phyloP scores from a whole-genome alignment of 2,797 vertebrate species.

The Acipenser transmontanus region DNA sequence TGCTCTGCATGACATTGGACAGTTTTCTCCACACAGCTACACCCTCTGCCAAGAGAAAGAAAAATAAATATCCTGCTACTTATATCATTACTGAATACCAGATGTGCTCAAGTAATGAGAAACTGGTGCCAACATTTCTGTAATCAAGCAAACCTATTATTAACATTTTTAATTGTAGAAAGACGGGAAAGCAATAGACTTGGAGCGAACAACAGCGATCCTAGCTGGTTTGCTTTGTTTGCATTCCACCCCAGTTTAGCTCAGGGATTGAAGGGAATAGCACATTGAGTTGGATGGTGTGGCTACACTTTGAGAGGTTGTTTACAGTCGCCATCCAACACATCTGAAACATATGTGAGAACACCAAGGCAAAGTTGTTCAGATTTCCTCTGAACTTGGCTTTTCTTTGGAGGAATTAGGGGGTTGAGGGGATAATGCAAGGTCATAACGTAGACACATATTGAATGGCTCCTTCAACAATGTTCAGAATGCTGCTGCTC shows the following conservation, averaged over 20 bases:
- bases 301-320: no score
- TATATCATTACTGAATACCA: slow-evolving; percentile 80
- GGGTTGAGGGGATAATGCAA: no score
- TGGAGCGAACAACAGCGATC: slow-evolving; percentile 53
- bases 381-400: no score
- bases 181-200: slow-evolving; percentile 29
- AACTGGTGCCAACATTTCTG: slow-evolving; percentile 61
- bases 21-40: slow-evolving; percentile 60
- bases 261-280: no score
- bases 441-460: no score
- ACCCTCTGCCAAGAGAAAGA: slow-evolving; percentile 55
- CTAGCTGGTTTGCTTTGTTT: slow-evolving; percentile 65
- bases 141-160: slow-evolving; percentile 76
- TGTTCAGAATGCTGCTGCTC: no score
- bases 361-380: no score
- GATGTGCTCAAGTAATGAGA: slow-evolving; percentile 63
- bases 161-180: slow-evolving; percentile 59
- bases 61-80: slow-evolving; percentile 69
- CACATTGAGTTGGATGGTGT: no score
- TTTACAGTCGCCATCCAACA: no score
- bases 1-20: slow-evolving; percentile 71
- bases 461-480: no score
- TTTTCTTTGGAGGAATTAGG: no score
- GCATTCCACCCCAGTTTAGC: slow-evolving; percentile 50
- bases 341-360: no score